Conservation (phyloP, 2,113 vertebrate genomes). For the Apodemus sylvaticus region DNA sequence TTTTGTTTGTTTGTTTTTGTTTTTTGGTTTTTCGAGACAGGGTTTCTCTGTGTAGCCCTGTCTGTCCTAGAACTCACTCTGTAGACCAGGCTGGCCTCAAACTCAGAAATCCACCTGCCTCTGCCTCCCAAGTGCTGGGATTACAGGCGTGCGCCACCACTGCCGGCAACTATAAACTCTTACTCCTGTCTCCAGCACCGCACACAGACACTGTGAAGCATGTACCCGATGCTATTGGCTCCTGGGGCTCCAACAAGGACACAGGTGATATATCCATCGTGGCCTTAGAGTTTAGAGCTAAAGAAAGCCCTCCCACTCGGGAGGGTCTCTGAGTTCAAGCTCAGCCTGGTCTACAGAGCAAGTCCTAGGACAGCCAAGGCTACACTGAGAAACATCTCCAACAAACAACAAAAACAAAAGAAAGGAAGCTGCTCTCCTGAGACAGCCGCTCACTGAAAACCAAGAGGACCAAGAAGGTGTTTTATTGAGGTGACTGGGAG, state of each 20-base stretch:
- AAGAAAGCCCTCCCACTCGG: not conserved
- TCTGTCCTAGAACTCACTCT: too few species aligned
- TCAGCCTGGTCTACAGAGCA: not conserved
- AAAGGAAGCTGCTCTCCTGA: not conserved
- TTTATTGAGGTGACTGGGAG: conserved; percentile 71
- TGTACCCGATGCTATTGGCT: not conserved
- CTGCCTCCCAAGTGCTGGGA: too few species aligned
- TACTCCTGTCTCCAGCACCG: not conserved
- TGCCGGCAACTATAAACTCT: not conserved
- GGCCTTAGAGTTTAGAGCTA: conserved; percentile 12
- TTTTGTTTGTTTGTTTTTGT: too few species aligned
- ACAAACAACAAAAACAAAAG: not conserved
- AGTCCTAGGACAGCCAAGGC: not conserved
- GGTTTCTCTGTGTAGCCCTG: too few species aligned
- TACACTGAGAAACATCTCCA: not conserved
- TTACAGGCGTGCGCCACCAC: too few species aligned
- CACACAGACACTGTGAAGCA: too few species aligned
- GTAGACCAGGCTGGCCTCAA: too few species aligned
- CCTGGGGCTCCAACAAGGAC: not conserved
- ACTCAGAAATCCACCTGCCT: too few species aligned
- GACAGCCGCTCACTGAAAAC: conserved; percentile 41
- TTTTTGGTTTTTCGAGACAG: too few species aligned
- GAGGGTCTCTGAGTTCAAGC: not conserved
- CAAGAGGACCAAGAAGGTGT: conserved; percentile 32
- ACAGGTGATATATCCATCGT: not conserved